Conservation (phyloP, 2,888 invertebrate genomes). For the Cheilosia scutellata region DNA sequence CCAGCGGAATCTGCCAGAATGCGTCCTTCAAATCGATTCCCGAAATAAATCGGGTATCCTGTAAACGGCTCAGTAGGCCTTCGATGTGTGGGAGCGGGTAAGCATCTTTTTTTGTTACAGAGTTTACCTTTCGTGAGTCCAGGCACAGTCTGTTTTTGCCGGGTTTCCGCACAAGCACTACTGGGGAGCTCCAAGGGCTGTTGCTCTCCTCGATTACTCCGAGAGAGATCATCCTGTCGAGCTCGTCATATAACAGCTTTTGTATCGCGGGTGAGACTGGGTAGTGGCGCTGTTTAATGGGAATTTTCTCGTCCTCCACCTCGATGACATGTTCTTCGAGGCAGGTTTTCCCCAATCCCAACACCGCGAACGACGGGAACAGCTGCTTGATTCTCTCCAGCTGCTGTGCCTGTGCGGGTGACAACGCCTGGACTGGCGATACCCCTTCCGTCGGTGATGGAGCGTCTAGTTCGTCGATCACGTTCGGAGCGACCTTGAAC, state of each 20-base stretch:
- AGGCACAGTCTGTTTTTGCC: conserved; percentile 11
- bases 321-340: conserved; percentile 15
- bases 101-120: conserved; percentile 1
- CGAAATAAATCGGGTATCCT: neutral
- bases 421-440: neutral
- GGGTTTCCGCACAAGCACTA: neutral
- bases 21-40: neutral
- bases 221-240: conserved; percentile 15
- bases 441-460: neutral
- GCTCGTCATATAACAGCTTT: conserved; percentile 28
- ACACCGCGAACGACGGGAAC: neutral
- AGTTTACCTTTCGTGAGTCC: neutral
- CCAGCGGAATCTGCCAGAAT: neutral
- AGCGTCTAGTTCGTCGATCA: neutral
- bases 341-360: conserved; percentile 2
- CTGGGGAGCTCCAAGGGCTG: neutral
- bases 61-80: neutral
- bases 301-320: conserved; percentile 16
- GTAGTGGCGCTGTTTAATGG: conserved; percentile 20
- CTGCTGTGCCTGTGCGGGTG: neutral
- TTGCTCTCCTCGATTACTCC: too few species aligned
- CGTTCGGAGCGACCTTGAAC: conserved; percentile 1
- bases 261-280: conserved; percentile 28
- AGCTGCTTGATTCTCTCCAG: too few species aligned
- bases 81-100: neutral